Percentiles rank a stretch among this genome's conserved stretches.
These are phyloP conservation scores for Smithornis capensis DNA, from an alignment of 2,113 vertebrate genomes.

Conservation along the genomic window DNA sequence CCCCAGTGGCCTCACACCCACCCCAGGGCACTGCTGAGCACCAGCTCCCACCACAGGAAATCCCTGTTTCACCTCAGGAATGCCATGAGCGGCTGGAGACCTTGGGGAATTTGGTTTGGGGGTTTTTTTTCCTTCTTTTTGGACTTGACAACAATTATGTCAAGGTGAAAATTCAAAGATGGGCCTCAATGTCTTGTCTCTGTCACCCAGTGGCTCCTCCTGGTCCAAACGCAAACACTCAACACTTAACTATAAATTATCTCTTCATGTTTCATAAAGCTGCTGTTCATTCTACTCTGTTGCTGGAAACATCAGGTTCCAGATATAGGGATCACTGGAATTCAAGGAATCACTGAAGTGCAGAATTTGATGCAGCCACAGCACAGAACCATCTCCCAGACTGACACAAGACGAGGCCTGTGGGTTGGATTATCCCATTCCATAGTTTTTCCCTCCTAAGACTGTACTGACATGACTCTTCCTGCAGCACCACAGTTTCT, in stretches of 20 bases:
- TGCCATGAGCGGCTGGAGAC: background rate
- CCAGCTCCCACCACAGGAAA: background rate
- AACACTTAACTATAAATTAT: background rate
- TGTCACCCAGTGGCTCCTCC: slow-evolving; percentile 31
- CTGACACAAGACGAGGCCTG: slow-evolving; percentile 1
- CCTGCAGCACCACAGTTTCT: slow-evolving; percentile 70
- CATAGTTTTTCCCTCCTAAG: background rate
- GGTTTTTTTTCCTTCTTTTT: background rate
- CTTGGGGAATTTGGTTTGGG: background rate
- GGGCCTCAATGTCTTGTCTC: background rate
- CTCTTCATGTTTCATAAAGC: slow-evolving; percentile 11
- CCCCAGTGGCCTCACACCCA: background rate
- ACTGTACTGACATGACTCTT: slow-evolving; percentile 31
- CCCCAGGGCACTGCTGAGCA: background rate
- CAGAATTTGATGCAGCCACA: slow-evolving; percentile 63
- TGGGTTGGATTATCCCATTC: slow-evolving; percentile 8
- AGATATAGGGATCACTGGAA: slow-evolving; percentile 50
- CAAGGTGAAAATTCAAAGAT: background rate
- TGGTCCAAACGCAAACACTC: slow-evolving; percentile 37
- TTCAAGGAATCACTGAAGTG: background rate
- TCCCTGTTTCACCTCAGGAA: background rate
- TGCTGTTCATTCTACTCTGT: slow-evolving; percentile 65
- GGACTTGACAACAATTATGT: background rate
- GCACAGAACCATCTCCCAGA: slow-evolving; percentile 46
- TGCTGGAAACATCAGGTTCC: slow-evolving; percentile 56